These are phyloP conservation scores for Drosophila imparisetae DNA, from an alignment of 2,888 invertebrate genomes.

Conservation along the genomic window DNA sequence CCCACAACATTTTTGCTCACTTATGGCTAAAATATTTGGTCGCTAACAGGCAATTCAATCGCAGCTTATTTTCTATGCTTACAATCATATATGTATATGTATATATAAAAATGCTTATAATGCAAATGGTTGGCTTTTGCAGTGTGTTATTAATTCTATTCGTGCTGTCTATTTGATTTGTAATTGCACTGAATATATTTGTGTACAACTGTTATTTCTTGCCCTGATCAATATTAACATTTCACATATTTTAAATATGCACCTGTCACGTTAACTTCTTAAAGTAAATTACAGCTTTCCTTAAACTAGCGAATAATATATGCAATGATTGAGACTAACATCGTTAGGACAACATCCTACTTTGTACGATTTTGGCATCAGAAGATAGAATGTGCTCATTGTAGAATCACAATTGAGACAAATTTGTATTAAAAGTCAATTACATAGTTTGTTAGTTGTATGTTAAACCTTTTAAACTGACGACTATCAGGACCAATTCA, in stretches of 20 bases:
- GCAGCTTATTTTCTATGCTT: slow-evolving; percentile 43
- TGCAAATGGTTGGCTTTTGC: slow-evolving; percentile 19
- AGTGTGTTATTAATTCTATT: slow-evolving; percentile 33
- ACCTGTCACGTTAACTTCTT: neutral
- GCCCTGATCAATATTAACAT: slow-evolving; percentile 5
- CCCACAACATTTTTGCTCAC: slow-evolving; percentile 53
- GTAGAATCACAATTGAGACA: neutral
- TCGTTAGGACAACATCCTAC: neutral
- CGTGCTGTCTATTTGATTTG: slow-evolving; percentile 23
- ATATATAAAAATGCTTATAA: slow-evolving; percentile 38
- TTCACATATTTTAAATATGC: neutral
- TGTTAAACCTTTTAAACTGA: neutral
- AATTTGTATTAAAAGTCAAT: neutral
- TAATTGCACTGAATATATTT: slow-evolving; percentile 32
- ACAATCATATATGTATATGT: slow-evolving; percentile 7
- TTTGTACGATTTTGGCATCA: neutral
- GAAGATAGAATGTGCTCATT: neutral
- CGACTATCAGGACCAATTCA: neutral
- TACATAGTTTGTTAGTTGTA: neutral
- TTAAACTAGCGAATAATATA: neutral
- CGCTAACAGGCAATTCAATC: slow-evolving; percentile 39
- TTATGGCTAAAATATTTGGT: slow-evolving; percentile 47
- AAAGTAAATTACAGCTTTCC: neutral
- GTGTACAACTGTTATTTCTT: neutral
- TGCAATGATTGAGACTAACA: neutral